phyloP scores from a whole-genome alignment of 2,113 vertebrate species.

The Centropus unirufus region DNA sequence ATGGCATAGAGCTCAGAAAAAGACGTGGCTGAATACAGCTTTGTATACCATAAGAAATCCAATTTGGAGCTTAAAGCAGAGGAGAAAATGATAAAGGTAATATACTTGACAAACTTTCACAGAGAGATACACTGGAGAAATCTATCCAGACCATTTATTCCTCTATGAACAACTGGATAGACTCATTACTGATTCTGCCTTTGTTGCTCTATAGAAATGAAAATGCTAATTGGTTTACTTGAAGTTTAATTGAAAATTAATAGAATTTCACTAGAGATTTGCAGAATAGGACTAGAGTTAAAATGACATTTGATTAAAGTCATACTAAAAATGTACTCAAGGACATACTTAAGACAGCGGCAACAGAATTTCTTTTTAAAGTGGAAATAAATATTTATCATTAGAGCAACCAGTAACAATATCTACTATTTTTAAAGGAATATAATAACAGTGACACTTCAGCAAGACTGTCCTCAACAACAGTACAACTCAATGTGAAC shows the following conservation, averaged over 20 bases:
- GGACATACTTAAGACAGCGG: conserved; percentile 53
- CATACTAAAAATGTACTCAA: conserved; percentile 59
- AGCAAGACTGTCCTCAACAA: neutral
- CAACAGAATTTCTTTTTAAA: neutral
- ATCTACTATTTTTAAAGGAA: neutral
- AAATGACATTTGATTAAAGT: conserved; percentile 73
- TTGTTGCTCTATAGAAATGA: conserved; percentile 71
- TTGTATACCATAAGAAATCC: neutral
- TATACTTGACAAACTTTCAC: conserved; percentile 22
- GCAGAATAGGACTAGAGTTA: conserved; percentile 50
- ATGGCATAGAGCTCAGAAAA: neutral
- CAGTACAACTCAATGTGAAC: neutral
- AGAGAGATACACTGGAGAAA: conserved; percentile 22
- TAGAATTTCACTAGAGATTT: conserved; percentile 73
- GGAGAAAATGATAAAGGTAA: conserved; percentile 44
- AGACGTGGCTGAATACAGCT: neutral
- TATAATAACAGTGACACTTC: neutral
- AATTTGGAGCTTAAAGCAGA: neutral
- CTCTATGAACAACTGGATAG: conserved; percentile 52
- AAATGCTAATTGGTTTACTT: conserved; percentile 78
- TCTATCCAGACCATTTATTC: conserved; percentile 61
- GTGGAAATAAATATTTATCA: conserved; percentile 43
- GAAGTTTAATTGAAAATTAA: conserved; percentile 80
- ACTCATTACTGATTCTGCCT: conserved; percentile 73
- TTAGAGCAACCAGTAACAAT: neutral